Conservation (phyloP, 1,140 invertebrate genomes). For the Lerema accius region DNA sequence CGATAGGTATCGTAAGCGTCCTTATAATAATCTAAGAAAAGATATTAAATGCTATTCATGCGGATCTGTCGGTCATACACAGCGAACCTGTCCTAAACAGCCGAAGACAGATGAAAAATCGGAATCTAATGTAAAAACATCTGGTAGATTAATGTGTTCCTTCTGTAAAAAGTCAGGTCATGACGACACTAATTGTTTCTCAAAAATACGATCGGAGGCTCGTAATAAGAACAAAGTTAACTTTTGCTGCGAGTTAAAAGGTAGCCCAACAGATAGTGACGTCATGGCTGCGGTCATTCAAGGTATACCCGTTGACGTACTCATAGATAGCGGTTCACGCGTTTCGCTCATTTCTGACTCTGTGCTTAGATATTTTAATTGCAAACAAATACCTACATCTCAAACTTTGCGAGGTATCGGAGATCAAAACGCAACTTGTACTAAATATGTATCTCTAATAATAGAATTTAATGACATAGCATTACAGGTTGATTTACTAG, state of each 20-base stretch:
- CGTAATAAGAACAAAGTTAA: neutral
- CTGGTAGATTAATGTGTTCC: conserved; percentile 15
- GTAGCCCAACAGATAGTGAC: neutral
- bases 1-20: neutral
- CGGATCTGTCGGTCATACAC: neutral
- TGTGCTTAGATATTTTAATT: conserved; percentile 38
- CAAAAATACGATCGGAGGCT: conserved; percentile 23
- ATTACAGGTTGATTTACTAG: neutral
- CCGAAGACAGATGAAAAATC: neutral
- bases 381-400: conserved; percentile 20
- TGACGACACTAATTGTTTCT: conserved; percentile 34
- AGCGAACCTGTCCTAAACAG: neutral
- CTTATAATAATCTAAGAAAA: neutral
- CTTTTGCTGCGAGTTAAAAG: neutral
- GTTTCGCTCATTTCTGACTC: conserved; percentile 37
- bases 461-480: neutral
- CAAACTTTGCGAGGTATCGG: conserved; percentile 20
- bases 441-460: neutral
- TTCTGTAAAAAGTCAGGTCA: conserved; percentile 44
- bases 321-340: conserved; percentile 38
- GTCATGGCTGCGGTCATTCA: conserved; percentile 31
- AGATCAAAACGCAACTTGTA: neutral
- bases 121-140: neutral
- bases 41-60: neutral
- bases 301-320: conserved; percentile 24